These are phyloP conservation scores for Thymelicus sylvestris DNA, from an alignment of 2,888 invertebrate genomes.

Conservation along the genomic window DNA sequence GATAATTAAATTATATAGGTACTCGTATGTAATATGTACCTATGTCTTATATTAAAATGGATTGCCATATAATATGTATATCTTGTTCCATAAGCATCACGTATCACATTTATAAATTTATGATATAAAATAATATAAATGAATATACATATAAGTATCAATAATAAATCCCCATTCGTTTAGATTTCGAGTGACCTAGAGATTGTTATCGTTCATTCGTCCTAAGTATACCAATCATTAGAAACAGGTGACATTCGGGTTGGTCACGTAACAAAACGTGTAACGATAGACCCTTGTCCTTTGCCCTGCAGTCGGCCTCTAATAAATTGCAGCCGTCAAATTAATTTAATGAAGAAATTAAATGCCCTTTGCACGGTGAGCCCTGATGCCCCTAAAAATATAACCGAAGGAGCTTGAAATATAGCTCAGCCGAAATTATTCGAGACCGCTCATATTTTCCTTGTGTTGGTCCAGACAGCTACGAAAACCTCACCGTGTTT, in stretches of 20 bases:
- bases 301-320: neutral
- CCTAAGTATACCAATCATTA: too few relatives aligned
- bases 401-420: slow-evolving; percentile 18
- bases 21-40: too few relatives aligned
- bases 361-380: neutral
- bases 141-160: too few relatives aligned
- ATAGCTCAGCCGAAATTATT: slow-evolving; percentile 25
- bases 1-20: too few relatives aligned
- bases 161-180: too few relatives aligned
- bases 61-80: too few relatives aligned
- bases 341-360: slow-evolving; percentile 8
- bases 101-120: too few relatives aligned
- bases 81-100: too few relatives aligned
- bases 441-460: slow-evolving; percentile 32
- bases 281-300: neutral
- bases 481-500: slow-evolving; percentile 35
- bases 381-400: slow-evolving; percentile 11
- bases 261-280: neutral
- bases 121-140: too few relatives aligned
- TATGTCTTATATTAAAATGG: too few relatives aligned
- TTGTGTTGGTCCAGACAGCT: slow-evolving; percentile 34
- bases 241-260: neutral
- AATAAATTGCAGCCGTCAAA: neutral
- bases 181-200: too few relatives aligned
- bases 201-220: too few relatives aligned